A percentile compares a stretch with the other conserved stretches of the same genome.
phyloP scores from a whole-genome alignment of 2,888 invertebrate genomes.

The Neoitamus cyanurus region DNA sequence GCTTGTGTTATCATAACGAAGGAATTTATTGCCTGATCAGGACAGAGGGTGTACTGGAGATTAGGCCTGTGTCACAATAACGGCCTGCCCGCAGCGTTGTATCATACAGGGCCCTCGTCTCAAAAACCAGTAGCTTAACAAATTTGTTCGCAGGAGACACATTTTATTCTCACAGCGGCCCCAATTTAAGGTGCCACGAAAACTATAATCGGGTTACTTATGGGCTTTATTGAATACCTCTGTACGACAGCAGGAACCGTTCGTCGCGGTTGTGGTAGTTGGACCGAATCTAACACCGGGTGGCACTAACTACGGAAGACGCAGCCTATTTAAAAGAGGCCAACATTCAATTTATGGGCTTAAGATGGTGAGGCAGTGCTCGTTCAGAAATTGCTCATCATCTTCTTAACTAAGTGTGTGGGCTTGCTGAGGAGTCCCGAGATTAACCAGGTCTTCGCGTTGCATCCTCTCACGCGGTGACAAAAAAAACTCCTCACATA shows the following conservation, averaged over 20 bases:
- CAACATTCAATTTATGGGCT: conserved; percentile 11
- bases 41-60: conserved; percentile 3
- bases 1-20: conserved; percentile 29
- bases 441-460: neutral
- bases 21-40: conserved; percentile 35
- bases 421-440: neutral
- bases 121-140: conserved; percentile 46
- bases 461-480: neutral
- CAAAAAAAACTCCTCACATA: neutral
- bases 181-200: conserved; percentile 5
- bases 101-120: neutral
- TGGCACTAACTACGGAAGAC: neutral
- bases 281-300: neutral
- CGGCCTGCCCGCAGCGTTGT: neutral
- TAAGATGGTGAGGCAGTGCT: neutral
- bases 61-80: conserved; percentile 26
- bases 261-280: neutral
- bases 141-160: conserved; percentile 34
- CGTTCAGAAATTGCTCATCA: neutral
- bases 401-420: conserved; percentile 1
- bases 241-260: neutral
- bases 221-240: neutral
- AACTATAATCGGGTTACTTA: conserved; percentile 36
- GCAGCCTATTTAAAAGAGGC: conserved; percentile 18
- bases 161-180: neutral